phyloP scores from a whole-genome alignment of 2,888 invertebrate species.

The Caenorhabditis plicata region DNA sequence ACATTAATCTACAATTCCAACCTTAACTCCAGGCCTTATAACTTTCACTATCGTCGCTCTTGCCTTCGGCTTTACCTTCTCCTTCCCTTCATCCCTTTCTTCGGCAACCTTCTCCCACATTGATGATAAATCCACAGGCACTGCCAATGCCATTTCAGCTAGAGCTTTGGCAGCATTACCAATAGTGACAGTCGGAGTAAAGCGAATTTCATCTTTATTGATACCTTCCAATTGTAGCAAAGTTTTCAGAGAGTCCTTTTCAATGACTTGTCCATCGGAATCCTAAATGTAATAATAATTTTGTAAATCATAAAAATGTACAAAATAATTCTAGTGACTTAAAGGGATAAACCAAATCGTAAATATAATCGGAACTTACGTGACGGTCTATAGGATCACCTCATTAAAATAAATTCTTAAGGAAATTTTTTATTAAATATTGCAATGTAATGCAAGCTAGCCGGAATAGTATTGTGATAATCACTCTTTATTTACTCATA shows the following conservation, averaged over 20 bases:
- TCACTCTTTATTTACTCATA: too few relatives aligned
- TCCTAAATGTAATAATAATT: constrained; percentile 9
- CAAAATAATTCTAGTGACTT: too few relatives aligned
- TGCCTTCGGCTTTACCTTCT: not conserved
- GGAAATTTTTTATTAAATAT: too few relatives aligned
- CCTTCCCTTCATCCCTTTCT: constrained; percentile 1
- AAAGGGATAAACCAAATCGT: too few relatives aligned
- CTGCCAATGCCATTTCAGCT: constrained; percentile 43
- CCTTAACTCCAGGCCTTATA: constrained; percentile 25
- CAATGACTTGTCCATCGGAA: constrained; percentile 29
- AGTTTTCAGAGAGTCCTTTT: constrained; percentile 34
- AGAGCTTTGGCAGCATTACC: constrained; percentile 44
- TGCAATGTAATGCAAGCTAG: too few relatives aligned
- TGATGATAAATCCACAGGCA: constrained; percentile 34
- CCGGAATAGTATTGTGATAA: too few relatives aligned
- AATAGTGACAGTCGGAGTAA: constrained; percentile 41
- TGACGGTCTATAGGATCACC: too few relatives aligned
- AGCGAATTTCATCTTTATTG: constrained; percentile 26
- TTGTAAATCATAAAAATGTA: too few relatives aligned
- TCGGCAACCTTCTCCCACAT: constrained; percentile 17
- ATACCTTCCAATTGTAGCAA: constrained; percentile 31
- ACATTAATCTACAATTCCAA: not conserved
- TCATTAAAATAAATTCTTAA: too few relatives aligned
- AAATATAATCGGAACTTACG: too few relatives aligned
- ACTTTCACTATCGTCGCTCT: constrained; percentile 38